Conservation (phyloP, 2,113 vertebrate genomes). For the Micronisus gabar region DNA sequence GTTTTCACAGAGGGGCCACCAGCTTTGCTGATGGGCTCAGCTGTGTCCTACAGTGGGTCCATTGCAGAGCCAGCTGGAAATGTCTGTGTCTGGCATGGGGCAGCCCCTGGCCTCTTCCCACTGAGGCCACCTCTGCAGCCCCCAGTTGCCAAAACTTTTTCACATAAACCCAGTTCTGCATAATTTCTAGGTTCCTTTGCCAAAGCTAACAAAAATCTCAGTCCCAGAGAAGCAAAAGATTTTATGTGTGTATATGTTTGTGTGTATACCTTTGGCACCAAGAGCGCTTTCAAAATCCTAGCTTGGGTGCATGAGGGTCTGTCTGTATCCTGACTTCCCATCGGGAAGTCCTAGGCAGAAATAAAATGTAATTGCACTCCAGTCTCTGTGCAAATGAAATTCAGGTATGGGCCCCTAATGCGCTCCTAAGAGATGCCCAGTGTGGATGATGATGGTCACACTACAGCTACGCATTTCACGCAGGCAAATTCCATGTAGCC, state of each 20-base stretch:
- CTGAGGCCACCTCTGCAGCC: not conserved
- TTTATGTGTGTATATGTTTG: not conserved
- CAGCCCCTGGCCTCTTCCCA: not conserved
- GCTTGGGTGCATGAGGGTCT: not conserved
- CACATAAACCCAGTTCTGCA: not conserved
- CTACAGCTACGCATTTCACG: not conserved
- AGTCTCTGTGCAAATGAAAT: not conserved
- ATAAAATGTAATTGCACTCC: not conserved
- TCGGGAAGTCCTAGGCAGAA: not conserved
- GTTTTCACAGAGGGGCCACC: not conserved
- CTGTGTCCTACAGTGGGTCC: not conserved
- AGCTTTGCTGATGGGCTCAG: not conserved
- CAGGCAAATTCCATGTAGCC: not conserved
- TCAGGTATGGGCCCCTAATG: not conserved
- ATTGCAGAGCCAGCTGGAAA: not conserved
- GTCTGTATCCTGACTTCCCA: not conserved
- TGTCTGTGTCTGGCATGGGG: not conserved
- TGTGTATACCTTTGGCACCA: not conserved
- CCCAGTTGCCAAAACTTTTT: not conserved
- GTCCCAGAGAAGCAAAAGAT: not conserved
- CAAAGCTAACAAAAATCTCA: not conserved
- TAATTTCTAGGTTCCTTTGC: not conserved
- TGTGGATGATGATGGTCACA: not conserved
- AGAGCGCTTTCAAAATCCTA: not conserved
- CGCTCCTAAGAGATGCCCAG: not conserved